Evolutionary conservation across 1,140 invertebrate genomes (phyloP).

Genomic region (Anoplolepis gracilipes): DNA sequence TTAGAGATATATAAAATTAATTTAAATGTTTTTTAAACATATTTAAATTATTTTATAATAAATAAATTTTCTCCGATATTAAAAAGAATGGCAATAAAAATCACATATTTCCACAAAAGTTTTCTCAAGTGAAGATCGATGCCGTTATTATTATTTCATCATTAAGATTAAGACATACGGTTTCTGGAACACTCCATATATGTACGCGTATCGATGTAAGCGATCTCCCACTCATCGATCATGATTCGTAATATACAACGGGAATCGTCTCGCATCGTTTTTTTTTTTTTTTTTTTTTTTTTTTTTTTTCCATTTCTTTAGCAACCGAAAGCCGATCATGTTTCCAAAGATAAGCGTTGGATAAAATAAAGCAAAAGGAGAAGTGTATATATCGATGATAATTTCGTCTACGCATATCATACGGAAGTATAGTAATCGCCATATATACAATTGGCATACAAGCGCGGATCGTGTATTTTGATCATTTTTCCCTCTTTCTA

Average conservation of each 20-base stretch:
- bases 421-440: constrained; percentile 21
- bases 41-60: constrained; percentile 4
- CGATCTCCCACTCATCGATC: constrained; percentile 26
- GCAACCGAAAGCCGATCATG: neutral
- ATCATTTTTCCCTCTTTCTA: constrained; percentile 35
- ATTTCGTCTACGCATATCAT: constrained; percentile 1
- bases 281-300: neutral
- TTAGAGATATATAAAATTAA: neutral
- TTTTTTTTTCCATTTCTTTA: neutral
- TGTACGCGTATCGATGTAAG: neutral
- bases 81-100: neutral
- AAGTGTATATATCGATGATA: neutral
- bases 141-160: neutral
- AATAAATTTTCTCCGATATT: neutral
- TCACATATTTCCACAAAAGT: neutral
- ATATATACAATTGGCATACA: constrained; percentile 44
- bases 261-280: constrained; percentile 12
- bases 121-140: neutral
- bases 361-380: constrained; percentile 33
- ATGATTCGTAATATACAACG: neutral
- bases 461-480: constrained; percentile 41
- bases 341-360: constrained; percentile 27
- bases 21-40: neutral
- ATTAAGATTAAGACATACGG: neutral
- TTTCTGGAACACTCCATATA: neutral